Evolutionary conservation across 92 coral and sea anemone genomes (phyloP), one percentile per base, ranked within the genome.

Genomic region (Actinernus sp.): DNA sequence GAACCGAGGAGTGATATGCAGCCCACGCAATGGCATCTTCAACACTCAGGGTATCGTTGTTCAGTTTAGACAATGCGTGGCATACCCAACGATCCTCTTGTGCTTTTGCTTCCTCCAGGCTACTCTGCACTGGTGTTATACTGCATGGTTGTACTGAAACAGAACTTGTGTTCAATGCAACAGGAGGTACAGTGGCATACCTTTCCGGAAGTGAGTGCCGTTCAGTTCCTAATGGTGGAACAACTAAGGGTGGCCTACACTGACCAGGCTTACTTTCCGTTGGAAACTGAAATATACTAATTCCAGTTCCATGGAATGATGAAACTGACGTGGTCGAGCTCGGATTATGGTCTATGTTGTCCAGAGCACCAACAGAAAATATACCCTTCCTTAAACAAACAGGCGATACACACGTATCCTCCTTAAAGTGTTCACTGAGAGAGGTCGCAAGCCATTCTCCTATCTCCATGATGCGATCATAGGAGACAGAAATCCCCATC

Each of bases 251-350:
- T 22, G 79, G 52, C 32, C 69, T 48, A 17, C 46, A 4, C 13
- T 85, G 33, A 3, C 86, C 91, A 29, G 82, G 76, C 0, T 31
- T 31, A 33, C 38, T 50, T 13, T 61, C 63, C 10, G 76, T 61
- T 16, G 81, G 57, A 21, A 51, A 56, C 49, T 84, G 86, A 29
- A 77, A 60, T 6, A 84, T 70, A 19, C 74, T 59, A 11, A 77
- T 77, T 7, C 75, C 76, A 13, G 71, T 84, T n/a, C 91, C 91
- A 33, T 84, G 91, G 29, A 78, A 84, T 0, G 82, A 78, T 26
- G 65, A 71, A n/a, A 2, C 16, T 6, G 29, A 68, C 44, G 83
- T 72, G 22, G 72, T 78, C 2, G 86, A 63, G 1, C 57, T 61
- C 3, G 92, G 83, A 33, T 79, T 74, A 58, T 74, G 92, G 26